These are phyloP conservation scores for Drosophila biarmipes DNA, from an alignment of 1,140 invertebrate genomes.

Conservation along the genomic window DNA sequence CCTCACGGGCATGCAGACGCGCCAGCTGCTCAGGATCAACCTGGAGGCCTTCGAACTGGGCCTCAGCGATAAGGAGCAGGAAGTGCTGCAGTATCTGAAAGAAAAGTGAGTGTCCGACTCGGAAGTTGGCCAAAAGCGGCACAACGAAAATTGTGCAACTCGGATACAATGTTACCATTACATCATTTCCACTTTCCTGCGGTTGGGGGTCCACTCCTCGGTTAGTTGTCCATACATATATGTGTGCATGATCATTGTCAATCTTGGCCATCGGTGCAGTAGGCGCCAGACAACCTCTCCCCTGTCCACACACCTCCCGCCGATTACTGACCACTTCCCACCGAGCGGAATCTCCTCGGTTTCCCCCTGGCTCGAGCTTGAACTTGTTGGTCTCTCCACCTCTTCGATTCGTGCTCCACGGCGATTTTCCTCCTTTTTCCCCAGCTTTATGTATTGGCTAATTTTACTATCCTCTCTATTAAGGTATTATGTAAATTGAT, in stretches of 20 bases:
- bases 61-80: slow-evolving; percentile 87
- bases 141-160: slow-evolving; percentile 79
- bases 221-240: slow-evolving; percentile 9
- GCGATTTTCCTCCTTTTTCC: slow-evolving; percentile 16
- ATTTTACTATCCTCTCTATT: slow-evolving; percentile 42
- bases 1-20: slow-evolving; percentile 89
- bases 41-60: slow-evolving; percentile 87
- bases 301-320: slow-evolving; percentile 1
- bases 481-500: slow-evolving; percentile 45
- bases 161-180: slow-evolving; percentile 80
- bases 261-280: slow-evolving; percentile 81
- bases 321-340: slow-evolving; percentile 19
- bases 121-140: slow-evolving; percentile 66
- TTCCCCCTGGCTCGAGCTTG: slow-evolving; percentile 15
- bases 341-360: not conserved
- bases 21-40: slow-evolving; percentile 87
- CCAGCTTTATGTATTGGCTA: slow-evolving; percentile 16
- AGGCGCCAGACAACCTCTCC: slow-evolving; percentile 48
- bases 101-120: slow-evolving; percentile 86
- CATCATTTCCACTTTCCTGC: slow-evolving; percentile 60
- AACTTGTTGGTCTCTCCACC: slow-evolving; percentile 59
- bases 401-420: slow-evolving; percentile 12
- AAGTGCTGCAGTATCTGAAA: slow-evolving; percentile 87
- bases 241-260: slow-evolving; percentile 72
- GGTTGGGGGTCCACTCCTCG: slow-evolving; percentile 26